Evolutionary conservation across 1,140 invertebrate species (phyloP), one percentile per base, ranked within the genome.

Genomic region (Hycleus cichorii): DNA sequence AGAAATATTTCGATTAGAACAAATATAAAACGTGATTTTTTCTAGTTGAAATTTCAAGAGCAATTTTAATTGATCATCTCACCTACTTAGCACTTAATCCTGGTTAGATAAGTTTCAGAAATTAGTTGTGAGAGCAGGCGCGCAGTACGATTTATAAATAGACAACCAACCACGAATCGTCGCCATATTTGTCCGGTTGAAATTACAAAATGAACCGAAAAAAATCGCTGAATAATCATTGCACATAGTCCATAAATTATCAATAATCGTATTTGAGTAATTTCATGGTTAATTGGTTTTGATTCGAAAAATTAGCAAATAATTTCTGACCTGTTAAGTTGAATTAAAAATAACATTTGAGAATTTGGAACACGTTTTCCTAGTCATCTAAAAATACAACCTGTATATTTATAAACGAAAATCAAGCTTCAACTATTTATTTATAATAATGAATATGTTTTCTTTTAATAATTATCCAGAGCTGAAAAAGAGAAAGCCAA

Each of bases 401-500:
- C 27, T 10, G 24, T 44, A 49, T 58, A 40, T 49, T 50, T 50
- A 50, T 45, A 48, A 45, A 25, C 40, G 8, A 47, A 52, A 32
- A 32, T 39, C 10, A 50, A 38, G 11, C 11, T 40, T 39, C 12
- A 24, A 38, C 12, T 7, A 24, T 39, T 40, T 32, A 39, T 39
- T 50, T 47, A 12, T 12, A 47, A 12, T 12, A 25, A 12, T 12
- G 40, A 11, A 10, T 42, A 42, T 42, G 1, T 42, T n/a, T 42
- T 42, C 11, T 42, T 11, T 42, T n/a, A 6, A 42, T 42, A 42
- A 42, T 42, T 4, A 42, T 42, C 9, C 48, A 97, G 93, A 76
- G 80, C 89, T 72, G 93, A 97, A 76, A 97, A 97, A 76, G 95
- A 97, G 75, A 97, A 95, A 78, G 80, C 86, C 68, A 95, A 95